Base-by-base conservation (phyloP, 2,113 vertebrate species). In the Colossoma macropomum region DNA sequence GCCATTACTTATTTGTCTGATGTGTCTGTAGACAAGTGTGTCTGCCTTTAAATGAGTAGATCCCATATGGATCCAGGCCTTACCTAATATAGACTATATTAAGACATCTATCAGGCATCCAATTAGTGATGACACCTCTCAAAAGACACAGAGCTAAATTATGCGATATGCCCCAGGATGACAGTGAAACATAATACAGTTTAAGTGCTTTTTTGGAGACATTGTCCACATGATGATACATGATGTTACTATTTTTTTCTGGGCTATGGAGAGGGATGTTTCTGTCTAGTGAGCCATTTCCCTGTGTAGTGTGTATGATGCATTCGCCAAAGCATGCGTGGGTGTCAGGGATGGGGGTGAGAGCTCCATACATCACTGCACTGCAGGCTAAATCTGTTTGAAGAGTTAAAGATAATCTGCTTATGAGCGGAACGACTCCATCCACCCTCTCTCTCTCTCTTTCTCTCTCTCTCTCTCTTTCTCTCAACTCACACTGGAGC, bases 381-480 rank as follows among this genome's bases (percentile, higher is more conserved):
- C 77, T 87, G 79, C 34, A 81, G 70, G 81, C 59, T 38, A 79
- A 50, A 75, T 78, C 75, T 83, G 80, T 85, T 78, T 84, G 73
- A 84, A 48, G 71, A 83, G 77, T 85, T 85, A 76, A 81, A 83
- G 63, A 77, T 81, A 78, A 87, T 87, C 56, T 85, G 38, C 38
- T 88, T 88, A 79, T 41, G 50, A 34, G 32, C 54, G 62, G 72
- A 84, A 85, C 32, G 12, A n/a, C 23, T 30, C 63, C 52, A 48
- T 13, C 78, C 69, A 11, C 66, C 17, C 1, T 6, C 21, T 63
- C 28, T 25, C 52, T 11, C 25, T 30, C 52, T 28, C 56, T 19
- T 38, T 21, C 70, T 27, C 54, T 70, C 27, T 3, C 27, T 68
- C 28, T 28, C 25, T 28, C 63, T 28, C 5, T 28, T 63, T 27